A percentile compares a stretch with the other conserved stretches of the same genome.
phyloP scores from a whole-genome alignment of 2,888 invertebrate species.

The Stenotaenia linearis region DNA sequence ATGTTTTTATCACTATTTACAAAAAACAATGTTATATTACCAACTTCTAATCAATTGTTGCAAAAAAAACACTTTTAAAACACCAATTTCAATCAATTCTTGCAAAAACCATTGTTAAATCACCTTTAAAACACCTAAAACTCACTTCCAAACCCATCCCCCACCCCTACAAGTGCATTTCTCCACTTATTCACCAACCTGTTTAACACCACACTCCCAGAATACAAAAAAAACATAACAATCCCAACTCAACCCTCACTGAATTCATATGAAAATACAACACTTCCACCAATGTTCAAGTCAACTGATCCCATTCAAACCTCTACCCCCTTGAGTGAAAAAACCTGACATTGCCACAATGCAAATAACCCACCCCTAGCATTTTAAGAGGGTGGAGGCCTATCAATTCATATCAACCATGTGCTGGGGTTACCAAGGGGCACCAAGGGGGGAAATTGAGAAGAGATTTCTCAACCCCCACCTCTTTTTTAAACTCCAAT shows the following conservation, averaged over 20 bases:
- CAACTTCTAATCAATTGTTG: no score
- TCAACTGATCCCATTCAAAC: constrained; percentile 12
- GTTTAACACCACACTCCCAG: not conserved
- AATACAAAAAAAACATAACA: not conserved
- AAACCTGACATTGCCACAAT: constrained; percentile 27
- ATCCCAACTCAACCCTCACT: no score
- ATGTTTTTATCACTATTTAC: no score
- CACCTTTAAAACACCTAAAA: no score
- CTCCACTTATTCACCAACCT: not conserved
- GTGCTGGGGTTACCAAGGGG: constrained; percentile 27
- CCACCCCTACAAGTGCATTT: no score
- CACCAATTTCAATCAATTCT: no score
- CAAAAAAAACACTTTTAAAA: no score
- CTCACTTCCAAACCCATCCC: no score
- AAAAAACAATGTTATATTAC: no score
- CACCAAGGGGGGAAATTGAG: not conserved
- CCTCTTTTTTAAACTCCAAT: not conserved
- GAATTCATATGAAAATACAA: not conserved
- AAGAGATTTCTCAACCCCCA: not conserved
- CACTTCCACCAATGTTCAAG: not conserved
- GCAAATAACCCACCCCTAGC: constrained; percentile 8
- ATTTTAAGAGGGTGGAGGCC: not conserved
- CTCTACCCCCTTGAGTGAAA: constrained; percentile 24
- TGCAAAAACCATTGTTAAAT: no score
- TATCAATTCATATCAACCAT: constrained; percentile 28